Conservation (phyloP, 2,797 vertebrate species). For the Chiloscyllium punctatum region DNA sequence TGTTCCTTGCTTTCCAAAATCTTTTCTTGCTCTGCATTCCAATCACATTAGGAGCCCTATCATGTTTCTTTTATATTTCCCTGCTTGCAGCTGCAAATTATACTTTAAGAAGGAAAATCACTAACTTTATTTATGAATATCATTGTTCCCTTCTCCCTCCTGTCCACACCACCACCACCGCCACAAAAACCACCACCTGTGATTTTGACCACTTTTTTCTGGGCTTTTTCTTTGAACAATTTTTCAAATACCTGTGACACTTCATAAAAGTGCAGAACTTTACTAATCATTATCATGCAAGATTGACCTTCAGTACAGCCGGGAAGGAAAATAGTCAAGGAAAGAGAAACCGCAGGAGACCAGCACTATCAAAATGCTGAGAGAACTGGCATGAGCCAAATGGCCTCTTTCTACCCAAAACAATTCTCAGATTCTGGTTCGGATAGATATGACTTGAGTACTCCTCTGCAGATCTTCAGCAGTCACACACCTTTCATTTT, state of each 20-base stretch:
- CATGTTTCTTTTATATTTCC: neutral
- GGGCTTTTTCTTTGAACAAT: neutral
- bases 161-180: neutral
- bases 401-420: too few species aligned
- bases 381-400: too few species aligned
- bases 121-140: neutral
- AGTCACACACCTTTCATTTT: too few species aligned
- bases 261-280: neutral
- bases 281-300: neutral
- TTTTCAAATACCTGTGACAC: neutral
- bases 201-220: neutral
- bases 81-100: neutral
- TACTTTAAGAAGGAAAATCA: neutral
- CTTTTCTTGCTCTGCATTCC: neutral
- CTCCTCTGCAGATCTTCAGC: neutral
- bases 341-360: neutral
- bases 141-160: neutral
- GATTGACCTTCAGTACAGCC: neutral
- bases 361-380: too few species aligned
- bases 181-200: too few species aligned
- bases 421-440: too few species aligned
- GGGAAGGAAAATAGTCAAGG: neutral
- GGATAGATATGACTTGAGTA: neutral
- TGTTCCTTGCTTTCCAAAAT: neutral
- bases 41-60: neutral